Evolutionary conservation across 2,888 invertebrate species (phyloP).

Genomic region (Oeneis ivallda): DNA sequence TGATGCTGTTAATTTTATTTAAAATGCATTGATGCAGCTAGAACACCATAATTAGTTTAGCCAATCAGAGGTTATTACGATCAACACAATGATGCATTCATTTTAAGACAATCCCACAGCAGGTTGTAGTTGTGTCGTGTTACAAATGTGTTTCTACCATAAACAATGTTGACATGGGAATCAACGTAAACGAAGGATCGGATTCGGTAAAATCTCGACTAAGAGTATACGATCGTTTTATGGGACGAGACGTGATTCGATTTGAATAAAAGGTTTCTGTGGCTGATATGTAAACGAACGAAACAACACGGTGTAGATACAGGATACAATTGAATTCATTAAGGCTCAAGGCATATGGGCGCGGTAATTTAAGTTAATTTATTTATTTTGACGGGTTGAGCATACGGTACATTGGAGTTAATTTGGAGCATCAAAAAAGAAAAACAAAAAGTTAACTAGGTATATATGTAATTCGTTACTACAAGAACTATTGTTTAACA

Average conservation of each 20-base stretch:
- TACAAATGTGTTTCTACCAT: constrained; percentile 7
- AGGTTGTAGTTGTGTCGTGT: no score
- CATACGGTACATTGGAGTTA: no score
- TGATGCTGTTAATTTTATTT: no score
- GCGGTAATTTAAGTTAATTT: background rate
- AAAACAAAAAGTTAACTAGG: no score
- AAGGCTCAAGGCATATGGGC: background rate
- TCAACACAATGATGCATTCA: no score
- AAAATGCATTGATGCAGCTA: no score
- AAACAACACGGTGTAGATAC: constrained; percentile 6
- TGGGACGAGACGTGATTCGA: constrained; percentile 50
- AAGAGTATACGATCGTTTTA: constrained; percentile 40
- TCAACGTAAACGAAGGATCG: constrained; percentile 41
- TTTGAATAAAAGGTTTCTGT: constrained; percentile 47
- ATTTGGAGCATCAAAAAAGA: no score
- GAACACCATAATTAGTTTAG: no score
- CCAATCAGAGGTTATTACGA: no score
- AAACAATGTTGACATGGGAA: constrained; percentile 47
- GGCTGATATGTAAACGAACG: constrained; percentile 18
- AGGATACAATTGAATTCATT: constrained; percentile 3
- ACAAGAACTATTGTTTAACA: no score
- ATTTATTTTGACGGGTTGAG: background rate
- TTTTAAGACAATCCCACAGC: no score
- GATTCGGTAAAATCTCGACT: constrained; percentile 28
- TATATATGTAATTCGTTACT: no score